phyloP scores from a whole-genome alignment of 2,113 vertebrate species.

The Oncorhynchus keta region DNA sequence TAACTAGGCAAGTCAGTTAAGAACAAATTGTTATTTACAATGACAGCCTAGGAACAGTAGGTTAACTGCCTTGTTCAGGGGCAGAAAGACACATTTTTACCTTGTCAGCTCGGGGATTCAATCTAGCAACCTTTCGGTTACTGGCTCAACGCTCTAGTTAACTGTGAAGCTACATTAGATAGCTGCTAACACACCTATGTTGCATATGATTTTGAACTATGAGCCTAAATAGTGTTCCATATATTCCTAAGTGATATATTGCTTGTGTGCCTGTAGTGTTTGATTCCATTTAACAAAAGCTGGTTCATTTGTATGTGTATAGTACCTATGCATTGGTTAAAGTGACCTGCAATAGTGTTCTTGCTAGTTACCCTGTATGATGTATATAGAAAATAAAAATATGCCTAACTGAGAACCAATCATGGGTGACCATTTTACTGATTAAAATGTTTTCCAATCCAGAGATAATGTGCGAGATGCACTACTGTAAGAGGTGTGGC shows the following conservation, averaged over 20 bases:
- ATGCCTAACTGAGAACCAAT: slow-evolving; percentile 59
- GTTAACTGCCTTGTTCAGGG: too few species aligned
- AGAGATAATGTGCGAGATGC: slow-evolving; percentile 1
- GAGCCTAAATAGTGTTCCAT: neutral
- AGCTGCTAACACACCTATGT: too few species aligned
- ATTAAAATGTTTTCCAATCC: neutral
- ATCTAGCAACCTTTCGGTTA: too few species aligned
- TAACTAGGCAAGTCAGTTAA: too few species aligned
- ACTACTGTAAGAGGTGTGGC: slow-evolving; percentile 46
- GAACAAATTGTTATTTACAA: too few species aligned
- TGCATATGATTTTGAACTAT: neutral
- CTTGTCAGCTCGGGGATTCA: too few species aligned
- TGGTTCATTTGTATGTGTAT: slow-evolving; percentile 11
- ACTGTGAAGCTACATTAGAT: too few species aligned
- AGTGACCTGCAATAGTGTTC: neutral
- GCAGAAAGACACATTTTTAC: too few species aligned
- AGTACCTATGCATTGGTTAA: slow-evolving; percentile 25
- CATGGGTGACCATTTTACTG: slow-evolving; percentile 20
- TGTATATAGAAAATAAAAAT: slow-evolving; percentile 17
- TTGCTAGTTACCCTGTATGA: neutral
- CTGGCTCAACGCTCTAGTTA: too few species aligned
- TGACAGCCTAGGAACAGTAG: too few species aligned
- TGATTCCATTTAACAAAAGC: slow-evolving; percentile 3
- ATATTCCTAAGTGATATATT: neutral
- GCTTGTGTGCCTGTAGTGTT: slow-evolving; percentile 27